Percentiles rank a stretch among this genome's conserved stretches.
Evolutionary conservation across 2,888 invertebrate genomes (phyloP).

Genomic region (Erpobdella octoculata): DNA sequence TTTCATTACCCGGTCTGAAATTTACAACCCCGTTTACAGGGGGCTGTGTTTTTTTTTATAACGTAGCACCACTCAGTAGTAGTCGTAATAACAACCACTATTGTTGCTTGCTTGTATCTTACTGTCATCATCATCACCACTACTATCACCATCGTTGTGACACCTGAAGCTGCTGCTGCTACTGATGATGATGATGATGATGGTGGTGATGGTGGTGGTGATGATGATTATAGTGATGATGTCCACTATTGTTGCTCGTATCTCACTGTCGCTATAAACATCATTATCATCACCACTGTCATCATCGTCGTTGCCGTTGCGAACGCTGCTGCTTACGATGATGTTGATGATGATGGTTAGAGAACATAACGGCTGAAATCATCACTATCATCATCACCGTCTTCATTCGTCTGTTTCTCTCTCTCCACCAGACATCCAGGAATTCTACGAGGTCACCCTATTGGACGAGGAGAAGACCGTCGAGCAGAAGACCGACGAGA

Average conservation of each 20-base stretch:
- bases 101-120: too few species aligned
- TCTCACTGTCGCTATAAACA: background rate
- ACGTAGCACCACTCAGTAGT: too few species aligned
- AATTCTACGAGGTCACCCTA: conserved; percentile 39
- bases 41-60: too few species aligned
- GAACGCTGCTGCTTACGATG: too few species aligned
- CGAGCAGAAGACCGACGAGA: conserved; percentile 40
- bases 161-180: background rate
- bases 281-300: background rate
- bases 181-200: conserved; percentile 17
- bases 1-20: too few species aligned
- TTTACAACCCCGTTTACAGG: too few species aligned
- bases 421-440: conserved; percentile 37
- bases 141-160: too few species aligned
- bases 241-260: background rate
- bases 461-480: conserved; percentile 38
- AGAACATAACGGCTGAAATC: too few species aligned
- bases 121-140: too few species aligned
- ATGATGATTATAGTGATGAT: conserved; percentile 12
- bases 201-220: conserved; percentile 20
- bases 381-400: background rate
- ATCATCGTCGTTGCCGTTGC: too few species aligned
- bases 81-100: too few species aligned
- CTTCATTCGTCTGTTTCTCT: background rate
- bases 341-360: too few species aligned